Evolutionary conservation across 2,797 vertebrate species (phyloP), one percentile per base, ranked within the genome.

Genomic region (Clarias laeviceps): DNA sequence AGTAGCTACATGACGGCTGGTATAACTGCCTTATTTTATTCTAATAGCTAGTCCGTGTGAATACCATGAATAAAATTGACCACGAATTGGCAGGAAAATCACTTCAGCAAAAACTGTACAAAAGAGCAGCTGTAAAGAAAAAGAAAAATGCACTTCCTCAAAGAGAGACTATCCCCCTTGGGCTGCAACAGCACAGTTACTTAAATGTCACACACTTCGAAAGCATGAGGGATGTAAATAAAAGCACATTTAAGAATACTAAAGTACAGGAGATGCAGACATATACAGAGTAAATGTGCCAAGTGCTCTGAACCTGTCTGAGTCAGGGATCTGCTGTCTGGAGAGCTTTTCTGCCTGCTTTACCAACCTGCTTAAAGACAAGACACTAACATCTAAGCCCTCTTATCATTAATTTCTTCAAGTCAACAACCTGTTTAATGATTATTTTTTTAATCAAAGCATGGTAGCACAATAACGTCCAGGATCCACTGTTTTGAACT

Each of bases 281-380:
- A 62, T 29, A 77, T 79, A 83, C 45, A 72, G 57, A 82, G 68
- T 85, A 61, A 82, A 56, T 72, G 76, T 85, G 78, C 45, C 69
- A 40, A 61, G 27, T 68, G 76, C 65, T 50, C 5, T 29, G 20
- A 84, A 54, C 61, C 72, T 82, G 85, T 79, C 22, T 80, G 34
- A 18, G 40, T 40, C 45, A 45, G 24, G 37, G n/a, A 59, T 77
- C 18, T 29, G 45, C 15, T 7, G 32, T 29, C n/a, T 18, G 50
- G 29, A 57, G 54, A 61, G 76, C 57, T 24, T 61, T 79, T 77
- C 18, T 79, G 32, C 9, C 32, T 24, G 24, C 22, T 62, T 5
- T 61, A n/a, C 8, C 22, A 62, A 14, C 6, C 56, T 61, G 12
- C 5, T 40, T 12, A 79, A 24, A 64, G 29, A 20, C 17, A 40